Evolutionary conservation across 2,888 invertebrate genomes (phyloP).

Genomic region (Bellardia pandia): DNA sequence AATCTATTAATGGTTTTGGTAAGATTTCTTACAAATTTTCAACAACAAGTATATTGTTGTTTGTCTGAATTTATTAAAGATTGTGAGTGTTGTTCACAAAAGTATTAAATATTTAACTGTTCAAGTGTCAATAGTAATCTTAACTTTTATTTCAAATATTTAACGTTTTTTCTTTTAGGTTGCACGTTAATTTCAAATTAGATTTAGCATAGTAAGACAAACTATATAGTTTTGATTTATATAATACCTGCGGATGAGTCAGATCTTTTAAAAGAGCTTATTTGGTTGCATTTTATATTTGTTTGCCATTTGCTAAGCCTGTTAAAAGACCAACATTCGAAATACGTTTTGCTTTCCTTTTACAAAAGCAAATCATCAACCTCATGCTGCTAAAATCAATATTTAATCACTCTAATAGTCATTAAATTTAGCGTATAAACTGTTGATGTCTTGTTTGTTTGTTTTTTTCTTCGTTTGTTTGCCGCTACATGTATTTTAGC

Average conservation of each 20-base stretch:
- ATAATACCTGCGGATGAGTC: neutral
- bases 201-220: neutral
- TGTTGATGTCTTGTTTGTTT: neutral
- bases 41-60: neutral
- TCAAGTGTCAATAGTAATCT: constrained; percentile 3
- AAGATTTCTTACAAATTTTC: neutral
- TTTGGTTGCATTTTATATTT: neutral
- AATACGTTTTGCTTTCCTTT: too few relatives aligned
- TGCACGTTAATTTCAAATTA: neutral
- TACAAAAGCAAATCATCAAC: neutral
- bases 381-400: constrained; percentile 2
- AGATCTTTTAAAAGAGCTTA: neutral
- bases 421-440: neutral
- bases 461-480: neutral
- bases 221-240: neutral
- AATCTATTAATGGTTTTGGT: constrained; percentile 2
- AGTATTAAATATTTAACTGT: neutral
- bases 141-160: constrained; percentile 16
- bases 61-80: neutral
- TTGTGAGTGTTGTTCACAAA: neutral
- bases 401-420: neutral
- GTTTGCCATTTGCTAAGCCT: neutral
- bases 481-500: neutral
- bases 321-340: neutral
- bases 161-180: neutral